Base-by-base conservation (phyloP, 2,113 vertebrate species). In the Prinia subflava region DNA sequence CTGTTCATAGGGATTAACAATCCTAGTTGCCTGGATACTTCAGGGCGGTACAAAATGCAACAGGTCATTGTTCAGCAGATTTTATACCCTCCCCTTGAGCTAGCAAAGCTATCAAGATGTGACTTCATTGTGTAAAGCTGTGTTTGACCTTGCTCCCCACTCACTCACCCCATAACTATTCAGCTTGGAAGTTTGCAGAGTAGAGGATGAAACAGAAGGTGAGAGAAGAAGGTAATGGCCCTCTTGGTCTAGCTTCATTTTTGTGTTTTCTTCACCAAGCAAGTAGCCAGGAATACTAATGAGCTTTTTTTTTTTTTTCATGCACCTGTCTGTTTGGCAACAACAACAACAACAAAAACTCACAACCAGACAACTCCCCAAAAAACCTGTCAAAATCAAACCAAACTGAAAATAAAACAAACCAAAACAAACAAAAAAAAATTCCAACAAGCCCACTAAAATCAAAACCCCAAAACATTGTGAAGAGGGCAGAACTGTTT, bases 71-170 rank as follows among this genome's bases (percentile, higher is more conserved):
- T 46, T 41, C 25, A 30, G n/a, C 4, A 42, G 28, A 20, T 57
- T 79, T 87, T 60, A 57, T 30, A n/a, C 50, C 33, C 31, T 79
- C 31, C 14, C 25, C 4, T 46, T 35, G 8, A 7, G 10, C 55
- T 28, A 85, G 75, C 37, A 85, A 89, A 87, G 20, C n/a, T n/a
- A 42, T 65, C 31, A 71, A 20, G 16, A 55, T 37, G 15, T 23
- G 42, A 65, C 8, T 69, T 60, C 0, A 0, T 13, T 1, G 0
- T 49, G 21, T 55, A 59, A 88, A 88, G 24, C 33, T 53, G 14
- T 39, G 17, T 67, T 87, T 93, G 49, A 87, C 35, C 78, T 79
- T 76, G 30, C 17, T 73, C 17, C 47, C 23, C 5, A 3, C 23
- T 57, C 41, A 24, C 52, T 57, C 39, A 20, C 23, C 53, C 63